Conservation (phyloP, 2,797 vertebrate genomes). For the Rhynchonycteris naso region DNA sequence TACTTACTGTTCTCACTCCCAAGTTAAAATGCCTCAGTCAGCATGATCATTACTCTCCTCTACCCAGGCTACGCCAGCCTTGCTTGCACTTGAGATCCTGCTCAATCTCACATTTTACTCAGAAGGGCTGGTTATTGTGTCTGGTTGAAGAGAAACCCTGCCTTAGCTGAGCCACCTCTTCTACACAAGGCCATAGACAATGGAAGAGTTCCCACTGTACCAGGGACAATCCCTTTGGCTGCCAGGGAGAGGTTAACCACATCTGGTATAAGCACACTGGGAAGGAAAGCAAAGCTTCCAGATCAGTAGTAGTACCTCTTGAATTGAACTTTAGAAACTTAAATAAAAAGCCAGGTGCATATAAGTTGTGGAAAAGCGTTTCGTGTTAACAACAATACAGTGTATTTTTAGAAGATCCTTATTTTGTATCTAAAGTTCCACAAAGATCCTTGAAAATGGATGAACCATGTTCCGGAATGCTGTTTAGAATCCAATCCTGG, state of each 20-base stretch:
- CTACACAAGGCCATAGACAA: neutral
- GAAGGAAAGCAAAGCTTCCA: constrained; percentile 36
- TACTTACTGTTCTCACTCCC: neutral
- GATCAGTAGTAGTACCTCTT: neutral
- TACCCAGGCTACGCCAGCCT: neutral
- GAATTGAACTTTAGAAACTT: constrained; percentile 41
- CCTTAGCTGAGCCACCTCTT: neutral
- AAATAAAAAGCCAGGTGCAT: neutral
- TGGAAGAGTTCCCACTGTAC: neutral
- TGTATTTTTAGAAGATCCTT: neutral
- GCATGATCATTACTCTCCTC: neutral
- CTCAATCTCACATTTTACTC: neutral
- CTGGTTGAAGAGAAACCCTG: neutral
- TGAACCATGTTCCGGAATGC: neutral
- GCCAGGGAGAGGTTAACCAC: neutral
- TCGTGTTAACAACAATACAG: neutral
- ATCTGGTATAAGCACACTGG: neutral
- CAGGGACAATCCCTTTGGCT: neutral
- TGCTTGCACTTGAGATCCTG: neutral
- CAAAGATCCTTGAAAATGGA: constrained; percentile 54
- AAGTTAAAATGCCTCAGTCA: neutral
- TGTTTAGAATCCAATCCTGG: neutral
- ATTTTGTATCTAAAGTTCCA: neutral
- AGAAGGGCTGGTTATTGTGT: neutral
- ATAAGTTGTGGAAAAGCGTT: neutral